Evolutionary conservation across 2,113 vertebrate species (phyloP), one percentile per base, ranked within the genome.

Genomic region (Pterocles gutturalis): DNA sequence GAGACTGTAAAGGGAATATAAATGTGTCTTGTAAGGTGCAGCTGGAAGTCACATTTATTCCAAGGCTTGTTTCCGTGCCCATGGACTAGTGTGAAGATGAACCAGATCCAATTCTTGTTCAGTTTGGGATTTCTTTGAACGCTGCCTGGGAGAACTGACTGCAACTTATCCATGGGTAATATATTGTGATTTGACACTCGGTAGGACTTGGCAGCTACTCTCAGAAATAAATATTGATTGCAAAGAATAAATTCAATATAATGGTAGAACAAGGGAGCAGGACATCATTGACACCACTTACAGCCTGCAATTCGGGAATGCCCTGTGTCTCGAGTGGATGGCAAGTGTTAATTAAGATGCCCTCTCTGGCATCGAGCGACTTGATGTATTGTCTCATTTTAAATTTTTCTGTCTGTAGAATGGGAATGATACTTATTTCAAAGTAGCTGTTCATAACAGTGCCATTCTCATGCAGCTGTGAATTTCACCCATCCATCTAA

Each of bases 221-320:
- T 92, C 79, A 28, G 51, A 62, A 66, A 67, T 85, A 92, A 90
- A 78, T 83, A 96, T 93, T 25, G 95, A 95, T 81, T 60, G 67
- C 4, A 60, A 88, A 75, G 85, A 71, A 89, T 26, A 93, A 96
- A 90, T 83, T 62, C 94, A 81, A 93, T 93, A 17, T 38, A 71
- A 90, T 20, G 55, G 90, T 5, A 38, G 92, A 69, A 60, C 24
- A 19, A 67, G 85, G 64, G 93, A 91, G 92, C 85, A 64, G 85
- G 88, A 94, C 90, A 96, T 64, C 93, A 94, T 18, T 90, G 92
- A 92, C 95, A 96, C 79, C 83, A 17, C 61, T 93, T 69, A 87
- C 46, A 93, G 90, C 8, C 60, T 11, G 85, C 75, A 46, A 7
- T 19, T 83, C 75, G 88, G 88, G 54, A 88, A 79, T 11, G 24